Base-by-base conservation (phyloP, 2,888 invertebrate genomes). In the Bibio marci region DNA sequence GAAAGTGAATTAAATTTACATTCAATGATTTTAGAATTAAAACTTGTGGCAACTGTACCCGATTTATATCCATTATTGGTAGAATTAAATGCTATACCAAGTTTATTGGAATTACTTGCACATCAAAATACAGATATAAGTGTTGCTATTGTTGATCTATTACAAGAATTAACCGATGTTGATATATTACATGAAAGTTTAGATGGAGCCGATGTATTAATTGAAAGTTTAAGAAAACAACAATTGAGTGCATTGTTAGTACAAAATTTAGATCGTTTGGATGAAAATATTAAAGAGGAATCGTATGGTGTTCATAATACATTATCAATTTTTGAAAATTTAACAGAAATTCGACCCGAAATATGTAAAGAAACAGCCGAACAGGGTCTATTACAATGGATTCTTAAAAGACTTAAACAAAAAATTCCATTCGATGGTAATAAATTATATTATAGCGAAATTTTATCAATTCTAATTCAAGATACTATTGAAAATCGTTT, bases 231-330 rank as follows among this genome's bases (percentile, higher is more conserved):
- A 45, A 67, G 92, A 12, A 85, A 86, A 39, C 87, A 88, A 37
- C 92, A 97, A 63, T 76, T 88, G 8, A 78, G 91, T 35, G 83
- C 92, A 1, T 63, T 91, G 39, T 62, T 98, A 5, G 82, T 97
- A 2, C 91, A 94, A 63, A 95, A 94, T 64, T 64, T 98, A 39
- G 85, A 90, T 35, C 70, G 95, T 33, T 70, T 99, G 3, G 94
- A 97, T 61, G 98, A 98, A 58, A 70, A 69, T 38, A 76, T 90
- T 2, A 87, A 88, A 50, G 94, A 95, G 58, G 97, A 97, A 64
- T 71, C 83, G 28, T 94, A 95, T 58, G 97, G 95, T 6, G 90
- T 98, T 1, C 91, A 94, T 59, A 91, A 97, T 55, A 87, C 91
- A 4, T 65, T 63, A 31, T 83, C 81, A 37, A 86, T 92, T 49